Base-by-base conservation (phyloP, 2,888 invertebrate genomes). In the Ariolimax columbianus region DNA sequence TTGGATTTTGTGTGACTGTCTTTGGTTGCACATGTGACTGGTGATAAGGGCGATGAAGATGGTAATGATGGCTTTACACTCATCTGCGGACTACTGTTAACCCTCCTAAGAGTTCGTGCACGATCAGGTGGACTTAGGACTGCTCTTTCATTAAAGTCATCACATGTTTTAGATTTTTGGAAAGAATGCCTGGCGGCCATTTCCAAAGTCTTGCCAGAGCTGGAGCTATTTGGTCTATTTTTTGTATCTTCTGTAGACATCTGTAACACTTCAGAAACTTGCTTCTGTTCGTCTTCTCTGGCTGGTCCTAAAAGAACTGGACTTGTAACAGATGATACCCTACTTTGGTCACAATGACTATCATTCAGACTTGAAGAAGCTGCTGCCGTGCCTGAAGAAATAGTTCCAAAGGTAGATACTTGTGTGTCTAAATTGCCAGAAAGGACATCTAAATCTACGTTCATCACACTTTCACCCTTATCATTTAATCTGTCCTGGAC, bases 111-210 rank as follows among this genome's bases (percentile, higher is more conserved):
- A 40, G 70, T 40, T 33, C 38, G 40, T 17, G 40, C 36, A 82
- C 40, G 73, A 63, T 26, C 23, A 36, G 33, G 14, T 19, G 83
- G 36, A 19, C 11, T n/a, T 47, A 68, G 26, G 17, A 14, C 6
- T 1, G 36, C 30, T 11, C n/a, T 36, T 17, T 78, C 70, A 78
- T 59, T 59, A 30, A 82, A 72, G 47, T 83, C 83, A 43, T 75
- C 82, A 75, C 73, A 82, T 23, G 84, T 84, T 84, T 84, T 84
- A 6, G 84, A 84, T 79, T 84, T 84, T 47, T 79, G 55, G 38
- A 84, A 70, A n/a, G 63, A 51, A 23, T 38, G 55, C 43, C 66
- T 84, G 17, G 47, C 40, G 19, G 66, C 1, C 17, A 23, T 55
- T 30, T 80, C 80, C 17, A n/a, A 26, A 33, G 36, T 43, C 33